Evolutionary conservation across 2,888 invertebrate species (phyloP).

Genomic region (Bombylius discolor): DNA sequence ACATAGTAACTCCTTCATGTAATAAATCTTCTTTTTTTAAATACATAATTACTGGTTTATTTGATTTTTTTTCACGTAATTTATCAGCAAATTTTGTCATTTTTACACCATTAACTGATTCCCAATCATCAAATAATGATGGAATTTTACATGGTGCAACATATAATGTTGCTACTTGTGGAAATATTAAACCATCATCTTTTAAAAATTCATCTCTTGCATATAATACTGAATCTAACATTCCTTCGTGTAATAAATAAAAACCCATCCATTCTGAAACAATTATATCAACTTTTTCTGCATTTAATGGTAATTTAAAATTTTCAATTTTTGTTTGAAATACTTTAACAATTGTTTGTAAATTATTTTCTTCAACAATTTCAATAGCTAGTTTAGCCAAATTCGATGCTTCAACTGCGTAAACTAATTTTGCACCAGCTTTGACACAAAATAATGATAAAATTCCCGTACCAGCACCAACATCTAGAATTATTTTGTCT

Average conservation of each 20-base stretch:
- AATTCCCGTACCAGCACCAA: slow-evolving; percentile 79
- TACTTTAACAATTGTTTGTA: slow-evolving; percentile 54
- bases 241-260: slow-evolving; percentile 86
- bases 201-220: slow-evolving; percentile 73
- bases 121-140: slow-evolving; percentile 59
- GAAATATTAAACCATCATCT: slow-evolving; percentile 60
- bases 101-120: slow-evolving; percentile 62
- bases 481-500: slow-evolving; percentile 71
- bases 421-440: slow-evolving; percentile 80
- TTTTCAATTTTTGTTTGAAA: slow-evolving; percentile 56
- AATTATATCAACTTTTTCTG: slow-evolving; percentile 70
- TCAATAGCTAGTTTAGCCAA: slow-evolving; percentile 50
- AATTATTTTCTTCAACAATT: slow-evolving; percentile 57
- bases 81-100: slow-evolving; percentile 54
- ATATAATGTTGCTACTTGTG: slow-evolving; percentile 48
- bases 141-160: slow-evolving; percentile 41
- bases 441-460: slow-evolving; percentile 76
- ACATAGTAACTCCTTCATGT: slow-evolving; percentile 48
- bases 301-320: slow-evolving; percentile 17
- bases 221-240: slow-evolving; percentile 78
- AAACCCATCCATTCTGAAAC: slow-evolving; percentile 99
- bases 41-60: slow-evolving; percentile 49
- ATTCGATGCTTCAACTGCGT: slow-evolving; percentile 71
- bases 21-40: slow-evolving; percentile 47
- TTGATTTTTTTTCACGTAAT: slow-evolving; percentile 47